A percentile compares a stretch with the other conserved stretches of the same genome.
Evolutionary conservation across 1,140 invertebrate species (phyloP).

Genomic region (Sycophaga agraensis): DNA sequence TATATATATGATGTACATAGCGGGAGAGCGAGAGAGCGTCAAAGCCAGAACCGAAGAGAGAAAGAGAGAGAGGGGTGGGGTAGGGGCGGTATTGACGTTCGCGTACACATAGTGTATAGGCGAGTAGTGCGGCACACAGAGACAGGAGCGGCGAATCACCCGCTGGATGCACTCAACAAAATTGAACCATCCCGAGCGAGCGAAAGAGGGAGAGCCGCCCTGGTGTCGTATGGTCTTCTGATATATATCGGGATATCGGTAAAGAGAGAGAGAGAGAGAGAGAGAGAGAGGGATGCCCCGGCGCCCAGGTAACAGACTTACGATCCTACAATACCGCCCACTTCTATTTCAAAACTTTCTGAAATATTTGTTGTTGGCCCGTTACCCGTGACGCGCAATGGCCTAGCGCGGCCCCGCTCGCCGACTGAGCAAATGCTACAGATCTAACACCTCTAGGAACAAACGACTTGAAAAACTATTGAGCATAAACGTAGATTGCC

Average conservation of each 20-base stretch:
- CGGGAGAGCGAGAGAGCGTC: neutral
- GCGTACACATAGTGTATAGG: neutral
- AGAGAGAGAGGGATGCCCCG: no score
- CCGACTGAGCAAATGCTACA: no score
- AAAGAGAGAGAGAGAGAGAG: neutral
- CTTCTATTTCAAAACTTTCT: constrained; percentile 15
- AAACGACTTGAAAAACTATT: no score
- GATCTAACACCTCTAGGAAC: no score
- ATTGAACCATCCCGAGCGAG: constrained; percentile 45
- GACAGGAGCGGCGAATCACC: constrained; percentile 40
- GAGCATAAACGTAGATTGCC: no score
- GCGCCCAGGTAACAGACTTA: constrained; percentile 5
- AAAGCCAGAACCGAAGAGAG: neutral
- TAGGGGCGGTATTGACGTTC: neutral
- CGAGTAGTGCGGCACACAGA: constrained; percentile 3
- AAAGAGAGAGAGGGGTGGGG: neutral
- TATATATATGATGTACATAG: neutral
- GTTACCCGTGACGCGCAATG: no score
- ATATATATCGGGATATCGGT: constrained; percentile 32
- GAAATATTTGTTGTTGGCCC: constrained; percentile 17
- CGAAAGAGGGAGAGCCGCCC: constrained; percentile 28
- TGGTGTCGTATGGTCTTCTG: no score
- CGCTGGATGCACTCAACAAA: constrained; percentile 54
- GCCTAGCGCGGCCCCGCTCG: no score
- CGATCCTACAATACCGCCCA: neutral